Conservation (phyloP, 1,140 invertebrate genomes). For the Dufourea novaeangliae region DNA sequence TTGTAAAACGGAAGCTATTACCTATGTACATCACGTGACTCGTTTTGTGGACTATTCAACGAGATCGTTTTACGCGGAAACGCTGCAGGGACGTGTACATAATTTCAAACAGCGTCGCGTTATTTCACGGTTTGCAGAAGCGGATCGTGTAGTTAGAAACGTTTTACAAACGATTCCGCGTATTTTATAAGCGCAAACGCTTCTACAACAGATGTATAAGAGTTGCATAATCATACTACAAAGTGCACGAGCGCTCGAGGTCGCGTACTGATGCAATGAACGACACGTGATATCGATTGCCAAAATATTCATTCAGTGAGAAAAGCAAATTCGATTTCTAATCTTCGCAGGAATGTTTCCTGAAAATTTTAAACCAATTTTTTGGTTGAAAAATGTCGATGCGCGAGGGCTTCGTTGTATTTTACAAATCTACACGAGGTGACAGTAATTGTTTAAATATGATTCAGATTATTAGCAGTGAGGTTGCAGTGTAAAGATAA, state of each 20-base stretch:
- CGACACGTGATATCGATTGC: background rate
- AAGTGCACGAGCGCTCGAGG: background rate
- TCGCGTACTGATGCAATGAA: background rate
- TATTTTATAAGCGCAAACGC: background rate
- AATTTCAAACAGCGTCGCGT: background rate
- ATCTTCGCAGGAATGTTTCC: background rate
- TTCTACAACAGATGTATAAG: slow-evolving; percentile 1
- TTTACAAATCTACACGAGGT: no score
- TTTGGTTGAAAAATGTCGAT: no score
- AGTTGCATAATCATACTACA: slow-evolving; percentile 2
- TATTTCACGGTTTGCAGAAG: background rate
- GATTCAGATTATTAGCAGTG: no score
- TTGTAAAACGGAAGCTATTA: no score
- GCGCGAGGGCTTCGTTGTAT: no score
- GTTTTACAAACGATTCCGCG: slow-evolving; percentile 3
- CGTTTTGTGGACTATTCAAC: background rate
- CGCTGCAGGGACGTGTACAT: background rate
- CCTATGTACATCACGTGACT: no score
- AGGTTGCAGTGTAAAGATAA: no score
- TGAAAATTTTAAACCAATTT: no score
- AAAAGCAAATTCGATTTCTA: background rate
- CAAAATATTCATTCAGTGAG: background rate
- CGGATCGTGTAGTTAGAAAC: background rate
- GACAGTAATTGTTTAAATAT: no score
- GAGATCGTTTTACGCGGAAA: background rate